These are phyloP conservation scores for Eufriesea mexicana DNA, from an alignment of 1,140 invertebrate genomes.

Conservation along the genomic window DNA sequence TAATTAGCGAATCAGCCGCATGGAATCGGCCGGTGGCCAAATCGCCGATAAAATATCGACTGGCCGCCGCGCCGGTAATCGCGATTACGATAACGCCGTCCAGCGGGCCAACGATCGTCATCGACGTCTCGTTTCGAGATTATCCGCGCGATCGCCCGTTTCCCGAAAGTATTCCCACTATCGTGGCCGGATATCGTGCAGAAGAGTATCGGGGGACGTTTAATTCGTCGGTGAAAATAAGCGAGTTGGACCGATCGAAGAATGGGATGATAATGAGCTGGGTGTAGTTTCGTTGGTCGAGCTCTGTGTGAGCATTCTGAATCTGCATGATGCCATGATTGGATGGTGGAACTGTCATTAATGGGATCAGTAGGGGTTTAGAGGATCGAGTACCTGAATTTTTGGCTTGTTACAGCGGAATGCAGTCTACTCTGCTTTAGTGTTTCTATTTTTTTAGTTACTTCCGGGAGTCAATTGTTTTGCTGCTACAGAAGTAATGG, in stretches of 20 bases:
- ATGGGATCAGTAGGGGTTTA: too few relatives aligned
- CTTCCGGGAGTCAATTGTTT: too few relatives aligned
- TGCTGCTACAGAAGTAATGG: too few relatives aligned
- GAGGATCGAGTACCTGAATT: too few relatives aligned
- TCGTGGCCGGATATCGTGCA: neutral
- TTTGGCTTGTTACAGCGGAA: too few relatives aligned
- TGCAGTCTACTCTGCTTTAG: too few relatives aligned
- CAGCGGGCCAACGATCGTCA: slow-evolving; percentile 11
- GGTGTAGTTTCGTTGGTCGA: neutral
- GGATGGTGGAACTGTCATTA: too few relatives aligned
- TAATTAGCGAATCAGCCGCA: slow-evolving; percentile 46
- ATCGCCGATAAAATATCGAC: slow-evolving; percentile 50
- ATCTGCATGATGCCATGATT: too few relatives aligned
- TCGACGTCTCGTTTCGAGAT: slow-evolving; percentile 21
- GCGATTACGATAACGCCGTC: slow-evolving; percentile 36
- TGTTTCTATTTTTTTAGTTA: too few relatives aligned
- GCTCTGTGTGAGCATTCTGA: too few relatives aligned
- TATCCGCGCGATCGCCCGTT: neutral
- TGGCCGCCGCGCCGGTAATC: slow-evolving; percentile 9
- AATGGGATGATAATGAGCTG: neutral
- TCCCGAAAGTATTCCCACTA: neutral
- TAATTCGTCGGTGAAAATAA: neutral
- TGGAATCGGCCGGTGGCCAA: slow-evolving; percentile 27
- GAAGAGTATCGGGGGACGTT: neutral
- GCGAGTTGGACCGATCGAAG: neutral